Evolutionary conservation across 2,888 invertebrate genomes (phyloP).

Genomic region (Augochlorella aurata): DNA sequence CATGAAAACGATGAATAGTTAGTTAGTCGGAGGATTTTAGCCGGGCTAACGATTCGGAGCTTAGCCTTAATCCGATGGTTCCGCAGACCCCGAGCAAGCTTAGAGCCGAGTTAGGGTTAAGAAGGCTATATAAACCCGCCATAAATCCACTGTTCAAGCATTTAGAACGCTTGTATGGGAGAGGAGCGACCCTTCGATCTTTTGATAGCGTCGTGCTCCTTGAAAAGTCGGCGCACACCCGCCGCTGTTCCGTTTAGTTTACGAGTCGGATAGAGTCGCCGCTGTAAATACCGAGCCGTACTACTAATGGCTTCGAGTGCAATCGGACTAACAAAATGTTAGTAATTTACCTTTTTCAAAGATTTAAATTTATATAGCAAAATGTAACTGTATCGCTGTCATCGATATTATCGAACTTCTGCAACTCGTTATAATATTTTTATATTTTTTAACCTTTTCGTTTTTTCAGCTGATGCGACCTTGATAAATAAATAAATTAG

Average conservation of each 20-base stretch:
- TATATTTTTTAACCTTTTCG: too few species aligned
- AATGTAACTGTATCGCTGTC: too few species aligned
- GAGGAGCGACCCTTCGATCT: constrained; percentile 15
- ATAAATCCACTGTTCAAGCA: constrained; percentile 53
- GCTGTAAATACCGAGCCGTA: neutral
- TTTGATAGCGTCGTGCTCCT: constrained; percentile 16
- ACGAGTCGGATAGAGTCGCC: neutral
- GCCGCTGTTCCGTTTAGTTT: neutral
- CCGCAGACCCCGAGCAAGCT: constrained; percentile 39
- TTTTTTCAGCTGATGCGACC: too few species aligned
- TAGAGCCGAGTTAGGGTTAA: constrained; percentile 59
- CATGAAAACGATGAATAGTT: constrained; percentile 46
- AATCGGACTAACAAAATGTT: too few species aligned
- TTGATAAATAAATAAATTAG: too few species aligned
- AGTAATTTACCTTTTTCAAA: too few species aligned
- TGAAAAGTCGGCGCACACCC: neutral
- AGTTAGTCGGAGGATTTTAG: constrained; percentile 43
- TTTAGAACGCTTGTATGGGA: constrained; percentile 32
- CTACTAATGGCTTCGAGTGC: neutral
- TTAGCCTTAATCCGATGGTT: constrained; percentile 58
- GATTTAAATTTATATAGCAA: too few species aligned
- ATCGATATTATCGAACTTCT: too few species aligned
- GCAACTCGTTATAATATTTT: too few species aligned
- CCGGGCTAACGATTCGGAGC: constrained; percentile 51
- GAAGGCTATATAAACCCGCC: constrained; percentile 58